Evolutionary conservation across 2,888 invertebrate species (phyloP).

Genomic region (Xestia xanthographa): DNA sequence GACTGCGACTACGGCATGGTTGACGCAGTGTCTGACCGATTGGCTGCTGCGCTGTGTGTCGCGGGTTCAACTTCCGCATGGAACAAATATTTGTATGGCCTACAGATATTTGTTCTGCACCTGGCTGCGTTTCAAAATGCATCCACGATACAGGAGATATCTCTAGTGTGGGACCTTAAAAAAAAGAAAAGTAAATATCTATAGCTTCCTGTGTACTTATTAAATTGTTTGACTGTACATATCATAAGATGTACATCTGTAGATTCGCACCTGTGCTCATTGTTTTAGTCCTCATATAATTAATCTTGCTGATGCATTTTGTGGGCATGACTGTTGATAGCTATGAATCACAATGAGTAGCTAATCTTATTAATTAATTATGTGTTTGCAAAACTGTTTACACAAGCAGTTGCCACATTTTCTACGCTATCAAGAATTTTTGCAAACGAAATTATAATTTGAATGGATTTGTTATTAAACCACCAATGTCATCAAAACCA

Average conservation of each 20-base stretch:
- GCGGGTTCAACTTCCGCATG: not conserved
- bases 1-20: not conserved
- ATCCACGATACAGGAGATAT: not conserved
- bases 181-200: too few species aligned
- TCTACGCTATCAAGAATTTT: not conserved
- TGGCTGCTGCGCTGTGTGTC: not conserved
- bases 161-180: too few species aligned
- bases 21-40: not conserved
- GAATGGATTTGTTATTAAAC: not conserved
- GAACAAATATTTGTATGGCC: not conserved
- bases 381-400: not conserved
- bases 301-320: constrained; percentile 42
- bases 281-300: constrained; percentile 34
- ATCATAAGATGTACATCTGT: constrained; percentile 9
- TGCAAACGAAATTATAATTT: not conserved
- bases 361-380: constrained; percentile 12
- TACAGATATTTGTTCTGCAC: not conserved
- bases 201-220: not conserved
- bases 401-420: constrained; percentile 2
- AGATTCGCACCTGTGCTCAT: constrained; percentile 39
- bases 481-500: not conserved
- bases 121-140: not conserved
- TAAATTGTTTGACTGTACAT: constrained; percentile 17
- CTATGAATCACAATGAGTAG: constrained; percentile 5
- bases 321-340: constrained; percentile 10